Conservation (phyloP, 2,113 vertebrate species). For the Calypte anna region DNA sequence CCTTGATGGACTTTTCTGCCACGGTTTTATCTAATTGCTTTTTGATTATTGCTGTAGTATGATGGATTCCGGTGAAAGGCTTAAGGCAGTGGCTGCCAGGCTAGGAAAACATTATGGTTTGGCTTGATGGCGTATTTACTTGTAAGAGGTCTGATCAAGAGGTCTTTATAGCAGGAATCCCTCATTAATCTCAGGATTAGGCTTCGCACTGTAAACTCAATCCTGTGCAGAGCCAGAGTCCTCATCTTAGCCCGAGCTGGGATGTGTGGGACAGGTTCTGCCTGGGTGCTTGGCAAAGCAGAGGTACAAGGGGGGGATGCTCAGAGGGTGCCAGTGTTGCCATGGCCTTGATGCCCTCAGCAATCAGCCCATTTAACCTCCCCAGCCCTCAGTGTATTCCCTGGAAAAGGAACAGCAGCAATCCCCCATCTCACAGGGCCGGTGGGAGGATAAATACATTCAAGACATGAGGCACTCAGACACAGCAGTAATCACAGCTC, state of each 20-base stretch:
- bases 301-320: neutral
- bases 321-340: accelerated
- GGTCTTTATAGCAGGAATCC: neutral
- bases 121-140: slow-evolving; percentile 30
- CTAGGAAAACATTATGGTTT: slow-evolving; percentile 14
- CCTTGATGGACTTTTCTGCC: slow-evolving; percentile 49
- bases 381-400: accelerated
- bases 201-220: neutral
- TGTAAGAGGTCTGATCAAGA: neutral
- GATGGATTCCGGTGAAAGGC: slow-evolving; percentile 33
- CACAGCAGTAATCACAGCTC: slow-evolving; percentile 20
- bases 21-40: slow-evolving; percentile 23
- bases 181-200: slow-evolving; percentile 44
- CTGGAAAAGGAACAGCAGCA: neutral
- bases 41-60: slow-evolving; percentile 25
- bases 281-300: neutral
- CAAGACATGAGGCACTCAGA: neutral
- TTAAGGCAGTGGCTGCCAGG: slow-evolving; percentile 22
- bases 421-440: neutral
- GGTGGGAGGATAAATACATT: slow-evolving; percentile 13
- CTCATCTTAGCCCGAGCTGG: neutral
- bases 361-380: neutral
- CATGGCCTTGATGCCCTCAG: accelerated
- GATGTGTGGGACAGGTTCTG: neutral
- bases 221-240: accelerated